Base-by-base conservation (phyloP, 2,113 vertebrate genomes). In the Pteruthius melanotis region DNA sequence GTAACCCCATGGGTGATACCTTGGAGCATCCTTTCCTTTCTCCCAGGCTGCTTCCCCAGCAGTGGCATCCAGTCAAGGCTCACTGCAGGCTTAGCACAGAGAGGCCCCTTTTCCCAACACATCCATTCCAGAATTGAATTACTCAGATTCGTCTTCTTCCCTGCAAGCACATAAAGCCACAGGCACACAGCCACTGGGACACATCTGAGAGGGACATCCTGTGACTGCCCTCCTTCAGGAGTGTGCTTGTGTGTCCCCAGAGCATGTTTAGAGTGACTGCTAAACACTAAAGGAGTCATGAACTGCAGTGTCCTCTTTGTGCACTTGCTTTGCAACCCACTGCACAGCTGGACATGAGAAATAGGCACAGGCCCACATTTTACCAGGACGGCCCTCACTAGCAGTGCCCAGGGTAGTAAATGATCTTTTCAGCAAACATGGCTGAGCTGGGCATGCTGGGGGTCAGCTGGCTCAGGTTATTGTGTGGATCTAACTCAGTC, bases 401-500 rank as follows among this genome's bases (percentile, higher is more conserved):
- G 20, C 49, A 27, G 6, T 16, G 45, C n/a, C 44, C 2, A 0
- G 4, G 14, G 23, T 15, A 28, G 42, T 7, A 53, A 78, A 85
- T 14, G 15, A 33, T 31, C 31, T 9, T 1, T 45, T 40, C 1
- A 1, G 28, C 17, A 72, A 17, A 10, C n/a, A 2, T 0, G 1
- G 45, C 76, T 77, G n/a, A 81, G 83, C 15, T 1, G 2, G 37
- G 18, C 16, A 2, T 1, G 1, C 53, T 47, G 18, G 26, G 21
- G 50, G 17, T 40, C 2, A 0, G 8, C 49, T 76, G 44, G 49
- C 26, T 83, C 10, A 21, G 27, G 37, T 53, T 56, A 7, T 27
- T 31, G 10, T 1, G 14, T 39, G 50, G 20, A 16, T 87, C 21
- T 45, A 63, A 45, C 37, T 72, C 6, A 0, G 3, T 35, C 61